phyloP scores from a whole-genome alignment of 2,797 vertebrate genomes.

The Acestrorhynchus altus region DNA sequence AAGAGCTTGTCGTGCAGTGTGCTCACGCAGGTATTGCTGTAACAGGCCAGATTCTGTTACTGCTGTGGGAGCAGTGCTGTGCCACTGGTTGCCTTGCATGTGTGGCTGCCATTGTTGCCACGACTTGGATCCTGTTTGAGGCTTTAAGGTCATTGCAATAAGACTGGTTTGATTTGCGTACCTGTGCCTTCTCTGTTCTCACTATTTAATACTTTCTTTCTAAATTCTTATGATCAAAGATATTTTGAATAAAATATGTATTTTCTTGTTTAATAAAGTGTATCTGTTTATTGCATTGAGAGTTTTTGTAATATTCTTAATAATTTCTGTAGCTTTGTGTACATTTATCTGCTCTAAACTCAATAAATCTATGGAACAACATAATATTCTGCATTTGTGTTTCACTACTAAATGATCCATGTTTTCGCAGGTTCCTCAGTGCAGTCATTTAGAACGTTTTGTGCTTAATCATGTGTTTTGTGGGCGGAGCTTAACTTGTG shows the following conservation, averaged over 20 bases:
- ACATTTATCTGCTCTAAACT: slow-evolving; percentile 14
- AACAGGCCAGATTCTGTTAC: slow-evolving; percentile 13
- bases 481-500: no score
- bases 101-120: background rate
- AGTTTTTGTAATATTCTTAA: background rate
- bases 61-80: background rate
- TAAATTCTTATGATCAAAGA: slow-evolving; percentile 33
- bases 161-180: slow-evolving; percentile 39
- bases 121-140: slow-evolving; percentile 1
- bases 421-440: no score
- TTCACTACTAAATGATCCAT: no score
- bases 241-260: slow-evolving; percentile 44
- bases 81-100: background rate
- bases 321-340: background rate
- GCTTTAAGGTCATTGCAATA: slow-evolving; percentile 37
- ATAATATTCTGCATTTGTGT: background rate
- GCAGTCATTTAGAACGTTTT: no score
- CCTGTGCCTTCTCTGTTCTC: slow-evolving; percentile 48
- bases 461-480: no score
- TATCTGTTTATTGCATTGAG: background rate
- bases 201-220: slow-evolving; percentile 20
- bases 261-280: slow-evolving; percentile 10
- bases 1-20: background rate
- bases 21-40: background rate
- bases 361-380: slow-evolving; percentile 23